Evolutionary conservation across 2,888 invertebrate genomes (phyloP), one percentile per base, ranked within the genome.

Genomic region (Listrodromus nycthemerus): DNA sequence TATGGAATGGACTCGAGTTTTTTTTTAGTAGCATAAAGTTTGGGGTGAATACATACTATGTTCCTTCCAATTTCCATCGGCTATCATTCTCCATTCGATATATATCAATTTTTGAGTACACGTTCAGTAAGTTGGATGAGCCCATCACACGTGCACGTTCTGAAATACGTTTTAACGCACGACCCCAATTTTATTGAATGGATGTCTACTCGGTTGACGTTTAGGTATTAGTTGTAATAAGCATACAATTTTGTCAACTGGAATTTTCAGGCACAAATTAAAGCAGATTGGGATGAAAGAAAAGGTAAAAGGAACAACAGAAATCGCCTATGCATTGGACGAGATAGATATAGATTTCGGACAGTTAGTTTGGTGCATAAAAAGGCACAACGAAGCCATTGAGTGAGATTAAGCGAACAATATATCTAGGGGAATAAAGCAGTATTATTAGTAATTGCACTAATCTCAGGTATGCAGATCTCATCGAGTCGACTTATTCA

Each of bases 341-440:
- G 52, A 30, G 16, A 76, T 16, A 19, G 27, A 55, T 27, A 37
- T 7, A n/a, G 75, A 69, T 55, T 81, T 70, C 2, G 24, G 65
- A 1, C 16, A 65, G 27, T 33, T 81, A 16, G 21, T 52, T 1
- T 45, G n/a, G 45, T 81, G 81, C 13, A 76, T 81, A 30, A 24
- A 76, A 7, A 45, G 76, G 4, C 81, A 81, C 63, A 70, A 81
- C 33, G 70, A 76, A 33, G 81, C 81, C 8, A 81, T 81, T 1
- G 70, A 70, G 81, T 81, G 33, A 80, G 63, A 74, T 50, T 33
- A n/a, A 1, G 0, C 16, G 5, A 13, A 70, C 5, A 55, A 70
- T 55, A 13, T 24, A 19, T n/a, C 5, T 30, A 58, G 50, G 5
- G 7, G 19, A 13, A 10, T 30, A 21, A 3, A 4, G n/a, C 10